Evolutionary conservation across 2,888 invertebrate genomes (phyloP), one percentile per base, ranked within the genome.

Genomic region (Saturnia pavonia): DNA sequence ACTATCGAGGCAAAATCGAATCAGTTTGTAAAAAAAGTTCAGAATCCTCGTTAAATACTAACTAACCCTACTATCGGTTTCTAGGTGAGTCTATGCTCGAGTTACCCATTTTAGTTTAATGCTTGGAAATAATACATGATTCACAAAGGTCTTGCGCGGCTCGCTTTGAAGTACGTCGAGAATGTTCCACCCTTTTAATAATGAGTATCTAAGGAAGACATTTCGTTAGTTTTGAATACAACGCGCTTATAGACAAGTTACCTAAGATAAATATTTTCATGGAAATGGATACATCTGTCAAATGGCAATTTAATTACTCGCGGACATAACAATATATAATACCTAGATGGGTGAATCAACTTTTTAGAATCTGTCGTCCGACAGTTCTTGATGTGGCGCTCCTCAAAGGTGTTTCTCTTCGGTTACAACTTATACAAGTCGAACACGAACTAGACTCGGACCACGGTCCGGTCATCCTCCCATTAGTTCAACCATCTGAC

Each of bases 311-410:
- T 27, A 60, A 60, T 27, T 27, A 27, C 25, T 14, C 57, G 27
- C 27, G 27, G 27, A 66, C 66, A 16, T 40, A 60, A 40, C 19
- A 66, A 66, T 66, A 40, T 66, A 40, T 43, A 42, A 66, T 42
- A 66, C 4, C 42, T n/a, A 40, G 19, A 34, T 25, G 11, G 19
- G 48, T 68, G n/a, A n/a, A n/a, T n/a, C n/a, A n/a, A n/a, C n/a
- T n/a, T n/a, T n/a, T n/a, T n/a, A n/a, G n/a, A n/a, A n/a, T n/a
- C n/a, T n/a, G n/a, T n/a, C n/a, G n/a, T n/a, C n/a, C n/a, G n/a
- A n/a, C n/a, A n/a, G n/a, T n/a, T n/a, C n/a, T n/a, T n/a, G n/a
- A n/a, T n/a, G n/a, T n/a, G n/a, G n/a, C n/a, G n/a, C n/a, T n/a
- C n/a, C n/a, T n/a, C n/a, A n/a, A n/a, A n/a, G n/a, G n/a, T n/a